Conservation (phyloP, 2,888 invertebrate species). For the Pristionchus arcanus region DNA sequence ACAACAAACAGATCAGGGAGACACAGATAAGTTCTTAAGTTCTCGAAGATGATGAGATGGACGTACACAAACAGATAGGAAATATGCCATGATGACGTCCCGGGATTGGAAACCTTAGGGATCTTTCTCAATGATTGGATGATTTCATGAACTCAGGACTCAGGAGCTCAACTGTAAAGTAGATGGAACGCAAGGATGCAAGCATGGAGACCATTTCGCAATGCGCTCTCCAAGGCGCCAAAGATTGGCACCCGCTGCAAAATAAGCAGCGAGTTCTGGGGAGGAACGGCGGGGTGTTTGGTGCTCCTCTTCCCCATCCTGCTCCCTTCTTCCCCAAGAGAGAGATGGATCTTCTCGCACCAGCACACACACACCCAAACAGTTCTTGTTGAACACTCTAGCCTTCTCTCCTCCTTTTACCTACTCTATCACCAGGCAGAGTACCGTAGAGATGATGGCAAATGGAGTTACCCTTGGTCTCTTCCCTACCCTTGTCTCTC, state of each 20-base stretch:
- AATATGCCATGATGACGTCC: background rate
- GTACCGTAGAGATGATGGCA: background rate
- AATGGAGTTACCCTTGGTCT: background rate
- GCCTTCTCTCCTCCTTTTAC: background rate
- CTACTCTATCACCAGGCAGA: background rate
- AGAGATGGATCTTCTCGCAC: constrained; percentile 20
- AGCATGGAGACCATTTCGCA: no score
- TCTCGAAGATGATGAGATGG: background rate
- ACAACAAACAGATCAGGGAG: background rate
- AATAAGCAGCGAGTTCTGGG: background rate
- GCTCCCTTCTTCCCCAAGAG: background rate
- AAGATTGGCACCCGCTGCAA: background rate
- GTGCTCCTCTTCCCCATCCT: background rate
- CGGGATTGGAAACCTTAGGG: background rate
- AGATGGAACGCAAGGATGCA: no score
- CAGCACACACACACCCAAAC: background rate
- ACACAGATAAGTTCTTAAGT: background rate
- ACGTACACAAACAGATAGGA: background rate
- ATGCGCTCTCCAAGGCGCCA: no score
- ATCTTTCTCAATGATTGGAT: background rate
- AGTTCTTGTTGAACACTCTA: background rate
- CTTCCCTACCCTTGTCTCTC: background rate
- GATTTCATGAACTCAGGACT: no score
- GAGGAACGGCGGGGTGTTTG: background rate
- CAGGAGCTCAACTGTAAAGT: no score